phyloP scores from a whole-genome alignment of 1,140 invertebrate species.

The Lucilia cuprina region DNA sequence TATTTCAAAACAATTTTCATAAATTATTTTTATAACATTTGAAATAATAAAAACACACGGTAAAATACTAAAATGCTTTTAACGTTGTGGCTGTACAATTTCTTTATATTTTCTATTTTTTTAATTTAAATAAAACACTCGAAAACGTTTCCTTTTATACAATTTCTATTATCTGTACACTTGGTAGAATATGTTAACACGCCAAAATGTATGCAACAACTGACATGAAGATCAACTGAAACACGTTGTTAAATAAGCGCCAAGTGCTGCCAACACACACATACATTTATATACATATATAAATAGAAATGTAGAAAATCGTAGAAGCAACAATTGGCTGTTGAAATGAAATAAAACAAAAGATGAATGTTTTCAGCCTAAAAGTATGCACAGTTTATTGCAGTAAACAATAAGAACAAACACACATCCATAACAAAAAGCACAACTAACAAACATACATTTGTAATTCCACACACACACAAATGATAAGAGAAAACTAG shows the following conservation, averaged over 20 bases:
- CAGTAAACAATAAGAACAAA: not conserved
- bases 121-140: not conserved
- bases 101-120: not conserved
- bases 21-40: not conserved
- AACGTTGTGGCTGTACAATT: not conserved
- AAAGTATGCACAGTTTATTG: slow-evolving; percentile 14
- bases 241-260: slow-evolving; percentile 41
- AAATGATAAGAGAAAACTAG: not conserved
- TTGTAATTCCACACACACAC: not conserved
- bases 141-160: not conserved
- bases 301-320: not conserved
- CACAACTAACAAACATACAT: not conserved
- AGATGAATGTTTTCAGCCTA: not conserved
- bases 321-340: slow-evolving; percentile 27
- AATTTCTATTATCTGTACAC: not conserved
- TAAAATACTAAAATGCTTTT: not conserved
- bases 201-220: slow-evolving; percentile 41
- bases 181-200: slow-evolving; percentile 26
- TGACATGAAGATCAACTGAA: slow-evolving; percentile 39
- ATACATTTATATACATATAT: not conserved
- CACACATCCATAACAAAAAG: not conserved
- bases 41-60: not conserved
- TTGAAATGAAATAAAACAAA: slow-evolving; percentile 18
- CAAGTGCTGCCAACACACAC: not conserved
- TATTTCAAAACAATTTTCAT: not conserved